phyloP scores from a whole-genome alignment of 1,140 invertebrate species.

The Anthonomus grandis region DNA sequence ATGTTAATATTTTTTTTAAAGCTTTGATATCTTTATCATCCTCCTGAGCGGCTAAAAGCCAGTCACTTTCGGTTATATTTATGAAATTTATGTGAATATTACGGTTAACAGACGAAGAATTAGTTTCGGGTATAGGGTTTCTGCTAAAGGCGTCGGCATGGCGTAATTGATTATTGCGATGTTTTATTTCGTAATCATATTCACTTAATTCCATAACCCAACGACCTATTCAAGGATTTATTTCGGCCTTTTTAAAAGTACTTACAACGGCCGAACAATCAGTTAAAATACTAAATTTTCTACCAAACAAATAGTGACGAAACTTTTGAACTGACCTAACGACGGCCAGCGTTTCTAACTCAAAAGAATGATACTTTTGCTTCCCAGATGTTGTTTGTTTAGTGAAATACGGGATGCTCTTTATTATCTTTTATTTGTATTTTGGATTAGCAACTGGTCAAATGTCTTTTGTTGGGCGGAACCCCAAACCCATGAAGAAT shows the following conservation, averaged over 20 bases:
- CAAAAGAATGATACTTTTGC: too few species aligned
- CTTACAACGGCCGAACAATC: conserved; percentile 36
- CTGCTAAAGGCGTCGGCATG: conserved; percentile 27
- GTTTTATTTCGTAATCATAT: conserved; percentile 34
- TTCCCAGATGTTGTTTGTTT: conserved; percentile 14
- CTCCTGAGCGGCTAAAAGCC: conserved; percentile 9
- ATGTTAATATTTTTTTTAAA: too few species aligned
- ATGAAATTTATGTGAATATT: not conserved
- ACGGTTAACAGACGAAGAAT: not conserved
- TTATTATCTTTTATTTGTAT: conserved; percentile 10
- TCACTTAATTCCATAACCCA: conserved; percentile 37
- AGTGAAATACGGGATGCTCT: conserved; percentile 30
- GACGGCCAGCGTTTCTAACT: too few species aligned
- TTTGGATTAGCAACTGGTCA: not conserved
- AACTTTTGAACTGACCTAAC: too few species aligned
- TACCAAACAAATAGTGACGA: too few species aligned
- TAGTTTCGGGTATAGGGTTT: conserved; percentile 26
- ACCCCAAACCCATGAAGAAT: not conserved
- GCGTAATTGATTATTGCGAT: conserved; percentile 30
- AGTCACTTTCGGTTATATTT: conserved; percentile 12
- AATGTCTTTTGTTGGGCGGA: not conserved
- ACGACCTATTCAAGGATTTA: conserved; percentile 32
- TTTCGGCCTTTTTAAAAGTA: conserved; percentile 31
- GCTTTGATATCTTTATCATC: not conserved
- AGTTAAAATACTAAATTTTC: too few species aligned